These are phyloP conservation scores for Daktulosphaira vitifoliae DNA, from an alignment of 1,140 invertebrate genomes.

Conservation along the genomic window DNA sequence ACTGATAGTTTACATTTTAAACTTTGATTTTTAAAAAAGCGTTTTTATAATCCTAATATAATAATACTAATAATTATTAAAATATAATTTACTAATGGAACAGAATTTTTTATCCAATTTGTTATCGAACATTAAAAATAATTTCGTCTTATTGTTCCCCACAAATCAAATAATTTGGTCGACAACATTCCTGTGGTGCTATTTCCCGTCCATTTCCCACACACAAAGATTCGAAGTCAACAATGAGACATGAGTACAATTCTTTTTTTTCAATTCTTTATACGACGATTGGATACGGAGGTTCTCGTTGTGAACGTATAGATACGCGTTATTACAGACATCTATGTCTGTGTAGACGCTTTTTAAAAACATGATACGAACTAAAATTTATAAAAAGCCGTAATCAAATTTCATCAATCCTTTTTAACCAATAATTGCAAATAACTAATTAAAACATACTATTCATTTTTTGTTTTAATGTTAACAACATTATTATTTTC, in stretches of 20 bases:
- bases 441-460: no score
- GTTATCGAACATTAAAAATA: not conserved
- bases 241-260: conserved; percentile 22
- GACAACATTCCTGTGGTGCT: conserved; percentile 1
- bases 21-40: no score
- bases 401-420: conserved; percentile 4
- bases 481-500: no score
- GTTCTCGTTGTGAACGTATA: no score
- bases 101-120: no score
- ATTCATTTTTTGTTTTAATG: no score
- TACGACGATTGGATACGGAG: conserved; percentile 20
- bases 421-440: no score
- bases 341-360: no score
- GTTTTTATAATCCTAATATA: no score
- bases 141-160: conserved; percentile 2
- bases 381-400: not conserved
- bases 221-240: conserved; percentile 18
- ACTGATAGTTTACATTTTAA: no score
- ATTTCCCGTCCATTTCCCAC: conserved; percentile 28
- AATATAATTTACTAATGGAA: no score
- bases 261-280: not conserved
- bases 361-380: not conserved
- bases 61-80: no score
- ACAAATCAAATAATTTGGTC: not conserved
- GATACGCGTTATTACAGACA: conserved; percentile 18